phyloP scores from a whole-genome alignment of 2,113 vertebrate species.

The Eolophus roseicapilla region DNA sequence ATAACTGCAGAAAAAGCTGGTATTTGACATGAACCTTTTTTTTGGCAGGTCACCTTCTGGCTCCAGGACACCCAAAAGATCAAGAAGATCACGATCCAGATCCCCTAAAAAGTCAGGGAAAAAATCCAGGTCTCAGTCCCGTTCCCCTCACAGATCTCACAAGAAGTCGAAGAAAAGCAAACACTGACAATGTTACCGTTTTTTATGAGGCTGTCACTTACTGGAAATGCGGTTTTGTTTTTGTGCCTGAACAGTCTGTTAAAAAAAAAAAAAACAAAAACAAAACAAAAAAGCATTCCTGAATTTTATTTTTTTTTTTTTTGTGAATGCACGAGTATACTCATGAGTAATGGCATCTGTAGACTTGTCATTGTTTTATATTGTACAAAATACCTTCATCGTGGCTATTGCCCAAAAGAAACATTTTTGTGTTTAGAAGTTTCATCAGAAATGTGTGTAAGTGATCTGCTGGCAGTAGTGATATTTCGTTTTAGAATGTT shows the following conservation, averaged over 20 bases:
- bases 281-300: constrained; percentile 82
- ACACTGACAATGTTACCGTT: constrained; percentile 86
- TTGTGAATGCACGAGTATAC: constrained; percentile 85
- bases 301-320: constrained; percentile 67
- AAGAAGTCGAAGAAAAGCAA: constrained; percentile 99
- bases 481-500: constrained; percentile 83
- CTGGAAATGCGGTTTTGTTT: constrained; percentile 84
- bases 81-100: constrained; percentile 90
- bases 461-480: constrained; percentile 84
- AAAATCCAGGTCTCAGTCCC: constrained; percentile 95
- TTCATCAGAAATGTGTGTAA: constrained; percentile 81
- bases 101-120: constrained; percentile 97
- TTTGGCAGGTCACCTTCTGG: constrained; percentile 89
- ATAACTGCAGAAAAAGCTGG: neutral
- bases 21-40: neutral
- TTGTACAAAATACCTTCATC: constrained; percentile 82
- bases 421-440: constrained; percentile 81
- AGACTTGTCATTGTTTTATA: constrained; percentile 85
- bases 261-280: constrained; percentile 45
- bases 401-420: constrained; percentile 78
- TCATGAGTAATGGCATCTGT: constrained; percentile 80
- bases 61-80: constrained; percentile 94
- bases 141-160: constrained; percentile 97
- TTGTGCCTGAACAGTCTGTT: constrained; percentile 84
- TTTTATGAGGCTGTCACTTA: constrained; percentile 81